These are phyloP conservation scores for Lasioglossum malachurum DNA, from an alignment of 2,888 invertebrate genomes.

Conservation along the genomic window DNA sequence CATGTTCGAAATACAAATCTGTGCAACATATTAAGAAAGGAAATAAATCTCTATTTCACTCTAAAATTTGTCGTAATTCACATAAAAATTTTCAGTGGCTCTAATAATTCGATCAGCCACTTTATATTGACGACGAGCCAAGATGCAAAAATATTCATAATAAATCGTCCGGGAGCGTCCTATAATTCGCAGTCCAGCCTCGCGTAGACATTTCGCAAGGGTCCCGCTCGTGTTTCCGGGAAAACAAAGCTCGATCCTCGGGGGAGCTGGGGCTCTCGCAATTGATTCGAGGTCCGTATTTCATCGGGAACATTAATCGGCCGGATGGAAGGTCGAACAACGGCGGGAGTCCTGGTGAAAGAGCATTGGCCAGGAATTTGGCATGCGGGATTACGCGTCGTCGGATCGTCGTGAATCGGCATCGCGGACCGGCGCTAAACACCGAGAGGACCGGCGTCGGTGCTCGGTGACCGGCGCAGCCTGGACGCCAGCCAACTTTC, in stretches of 20 bases:
- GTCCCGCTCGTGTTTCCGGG: neutral
- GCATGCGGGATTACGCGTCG: constrained; percentile 60
- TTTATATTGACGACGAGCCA: neutral
- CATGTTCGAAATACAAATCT: neutral
- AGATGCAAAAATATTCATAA: neutral
- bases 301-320: constrained; percentile 45
- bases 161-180: neutral
- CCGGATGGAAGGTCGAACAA: constrained; percentile 33
- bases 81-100: no score
- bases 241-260: constrained; percentile 1
- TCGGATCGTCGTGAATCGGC: constrained; percentile 49
- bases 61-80: no score
- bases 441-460: constrained; percentile 51
- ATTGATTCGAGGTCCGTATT: constrained; percentile 46
- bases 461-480: constrained; percentile 41
- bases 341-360: constrained; percentile 45
- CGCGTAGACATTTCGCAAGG: neutral
- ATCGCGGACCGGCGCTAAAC: constrained; percentile 35
- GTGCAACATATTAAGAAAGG: no score
- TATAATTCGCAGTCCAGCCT: neutral
- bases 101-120: neutral
- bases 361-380: constrained; percentile 55
- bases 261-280: neutral
- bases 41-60: no score
- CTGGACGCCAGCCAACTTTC: constrained; percentile 79